A percentile compares a stretch with the other conserved stretches of the same genome.
Evolutionary conservation across 2,797 vertebrate genomes (phyloP).

Genomic region (Neosilurus hyrtlii): DNA sequence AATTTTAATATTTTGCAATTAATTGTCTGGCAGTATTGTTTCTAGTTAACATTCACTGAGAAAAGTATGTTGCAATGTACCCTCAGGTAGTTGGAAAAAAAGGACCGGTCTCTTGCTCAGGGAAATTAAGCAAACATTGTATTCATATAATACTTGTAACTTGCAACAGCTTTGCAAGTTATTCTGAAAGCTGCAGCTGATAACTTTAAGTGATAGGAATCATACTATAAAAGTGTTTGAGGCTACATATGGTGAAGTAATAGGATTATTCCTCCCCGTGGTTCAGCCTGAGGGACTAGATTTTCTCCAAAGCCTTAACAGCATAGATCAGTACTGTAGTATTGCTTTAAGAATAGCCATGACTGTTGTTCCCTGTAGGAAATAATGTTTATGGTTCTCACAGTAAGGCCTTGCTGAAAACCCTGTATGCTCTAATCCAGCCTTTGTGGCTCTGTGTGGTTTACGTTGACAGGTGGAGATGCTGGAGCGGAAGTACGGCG

Average conservation of each 20-base stretch:
- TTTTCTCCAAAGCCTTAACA: not conserved
- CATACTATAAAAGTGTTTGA: not conserved
- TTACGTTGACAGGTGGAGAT: constrained; percentile 87
- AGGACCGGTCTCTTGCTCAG: not conserved
- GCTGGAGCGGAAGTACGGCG: constrained; percentile 98
- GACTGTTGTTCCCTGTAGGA: not conserved
- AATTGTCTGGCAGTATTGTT: not conserved
- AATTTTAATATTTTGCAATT: not conserved
- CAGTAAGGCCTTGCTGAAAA: not conserved
- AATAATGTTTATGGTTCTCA: not conserved
- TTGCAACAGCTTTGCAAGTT: not conserved
- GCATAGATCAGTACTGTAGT: not conserved
- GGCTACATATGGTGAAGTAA: constrained; percentile 34
- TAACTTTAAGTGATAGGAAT: not conserved
- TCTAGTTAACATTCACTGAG: not conserved
- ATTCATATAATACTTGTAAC: not conserved
- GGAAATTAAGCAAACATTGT: constrained; percentile 13
- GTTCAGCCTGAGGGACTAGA: constrained; percentile 19
- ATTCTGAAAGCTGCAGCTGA: constrained; percentile 4
- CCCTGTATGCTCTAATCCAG: not conserved
- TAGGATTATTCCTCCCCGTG: constrained; percentile 51
- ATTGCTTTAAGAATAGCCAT: not conserved
- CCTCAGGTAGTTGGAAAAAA: not conserved
- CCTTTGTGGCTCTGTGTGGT: not conserved
- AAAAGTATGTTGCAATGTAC: constrained; percentile 63